Base-by-base conservation (phyloP, 2,888 invertebrate species). In the Mantis religiosa region DNA sequence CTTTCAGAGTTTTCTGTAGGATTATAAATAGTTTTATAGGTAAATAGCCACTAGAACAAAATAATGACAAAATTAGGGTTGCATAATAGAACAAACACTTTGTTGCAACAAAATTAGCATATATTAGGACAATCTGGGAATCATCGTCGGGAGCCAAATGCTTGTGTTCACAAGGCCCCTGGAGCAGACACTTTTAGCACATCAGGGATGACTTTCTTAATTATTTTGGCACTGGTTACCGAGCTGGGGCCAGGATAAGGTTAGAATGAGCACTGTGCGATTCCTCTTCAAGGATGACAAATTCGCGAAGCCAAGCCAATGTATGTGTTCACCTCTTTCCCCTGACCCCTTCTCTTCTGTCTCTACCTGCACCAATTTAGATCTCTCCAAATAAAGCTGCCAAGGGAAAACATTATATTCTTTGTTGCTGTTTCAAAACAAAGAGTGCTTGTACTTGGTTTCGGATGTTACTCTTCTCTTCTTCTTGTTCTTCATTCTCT, bases 191-290 rank as follows among this genome's bases (percentile, higher is more conserved):
- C 93, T 94, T 94, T 94, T 94, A 94, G 94, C 94, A 94, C 94
- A 93, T 94, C 94, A 81, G 93, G 94, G 94, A 94, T 94, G 95
- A 95, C 95, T 96, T 95, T 95, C 95, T 95, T 95, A 96, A 96
- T 96, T 95, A 96, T 96, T 96, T 96, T 96, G 96, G 96, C 96
- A 96, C 95, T 94, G 84, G 87, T 28, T 86, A 71, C 71, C 28
- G 54, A 88, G 89, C 89, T 89, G 82, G 85, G 88, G 30, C 25
- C 83, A 83, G 84, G 90, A 87, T 84, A 84, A 87, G 85, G 87
- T 47, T 27, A 54, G 30, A 83, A 25, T 82, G 83, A 87, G 34
- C 86, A 28, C 81, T 30, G 81, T 81, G 85, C 47, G n/a, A 71
- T 71, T 71, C 27, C 28, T 41, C 85, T 85, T 85, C 85, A 54